Percentiles rank a stretch among this genome's conserved stretches.
Evolutionary conservation across 2,888 invertebrate species (phyloP).

Genomic region (Pandemis corylana): DNA sequence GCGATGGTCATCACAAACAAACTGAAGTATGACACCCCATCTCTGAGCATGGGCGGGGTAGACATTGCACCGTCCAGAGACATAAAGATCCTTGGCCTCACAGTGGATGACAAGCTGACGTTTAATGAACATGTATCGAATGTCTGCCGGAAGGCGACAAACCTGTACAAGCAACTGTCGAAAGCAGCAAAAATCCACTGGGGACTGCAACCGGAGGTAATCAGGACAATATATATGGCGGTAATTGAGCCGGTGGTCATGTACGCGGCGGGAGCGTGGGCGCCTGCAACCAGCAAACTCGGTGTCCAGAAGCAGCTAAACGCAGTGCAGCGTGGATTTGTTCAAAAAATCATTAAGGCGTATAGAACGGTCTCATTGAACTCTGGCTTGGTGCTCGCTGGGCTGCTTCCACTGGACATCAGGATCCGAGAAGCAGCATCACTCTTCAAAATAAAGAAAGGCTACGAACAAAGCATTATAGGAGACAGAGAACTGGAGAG

Average conservation of each 20-base stretch:
- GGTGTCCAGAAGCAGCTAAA: constrained; percentile 12
- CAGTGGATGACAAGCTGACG: constrained; percentile 37
- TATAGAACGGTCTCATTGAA: constrained; percentile 43
- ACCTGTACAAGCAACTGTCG: constrained; percentile 12
- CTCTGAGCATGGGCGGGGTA: too few relatives aligned
- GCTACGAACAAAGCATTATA: constrained; percentile 25
- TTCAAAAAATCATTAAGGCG: constrained; percentile 33
- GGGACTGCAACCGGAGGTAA: too few relatives aligned
- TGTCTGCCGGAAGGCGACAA: constrained; percentile 13
- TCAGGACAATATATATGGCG: too few relatives aligned
- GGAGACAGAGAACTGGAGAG: constrained; percentile 44
- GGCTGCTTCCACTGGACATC: constrained; percentile 46
- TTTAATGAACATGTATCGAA: constrained; percentile 26
- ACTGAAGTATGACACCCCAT: too few relatives aligned
- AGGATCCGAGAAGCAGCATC: constrained; percentile 42
- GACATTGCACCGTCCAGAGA: too few relatives aligned
- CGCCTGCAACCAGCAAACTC: not conserved
- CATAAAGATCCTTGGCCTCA: constrained; percentile 39
- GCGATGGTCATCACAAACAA: too few relatives aligned
- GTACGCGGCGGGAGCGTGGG: constrained; percentile 3
- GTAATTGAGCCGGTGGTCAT: not conserved
- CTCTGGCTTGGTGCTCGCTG: constrained; percentile 43
- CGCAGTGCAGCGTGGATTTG: constrained; percentile 38
- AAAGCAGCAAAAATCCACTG: not conserved
- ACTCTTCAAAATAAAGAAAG: constrained; percentile 44